phyloP scores from a whole-genome alignment of 2,113 vertebrate species.

The Tyto alba region DNA sequence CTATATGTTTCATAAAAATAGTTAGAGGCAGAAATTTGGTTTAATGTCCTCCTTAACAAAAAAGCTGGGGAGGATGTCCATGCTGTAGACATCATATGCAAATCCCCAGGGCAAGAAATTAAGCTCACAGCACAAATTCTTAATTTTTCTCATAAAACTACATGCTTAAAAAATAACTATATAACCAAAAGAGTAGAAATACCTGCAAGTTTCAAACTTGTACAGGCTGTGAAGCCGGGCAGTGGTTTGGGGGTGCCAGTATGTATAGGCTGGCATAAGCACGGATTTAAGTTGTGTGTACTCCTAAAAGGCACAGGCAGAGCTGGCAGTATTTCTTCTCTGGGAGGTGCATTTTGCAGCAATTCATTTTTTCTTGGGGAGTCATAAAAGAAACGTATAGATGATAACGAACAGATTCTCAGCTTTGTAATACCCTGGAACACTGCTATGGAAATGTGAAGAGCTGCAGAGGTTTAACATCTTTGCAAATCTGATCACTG shows the following conservation, averaged over 20 bases:
- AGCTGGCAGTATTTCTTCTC: background rate
- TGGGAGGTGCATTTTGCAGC: background rate
- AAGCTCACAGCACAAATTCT: background rate
- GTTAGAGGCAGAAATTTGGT: background rate
- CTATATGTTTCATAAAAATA: background rate
- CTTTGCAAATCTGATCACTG: background rate
- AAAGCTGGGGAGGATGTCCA: background rate
- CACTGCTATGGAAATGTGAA: background rate
- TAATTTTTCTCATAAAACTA: background rate
- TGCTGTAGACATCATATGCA: background rate
- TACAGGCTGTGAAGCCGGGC: background rate
- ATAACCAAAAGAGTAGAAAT: background rate
- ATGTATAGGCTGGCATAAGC: accelerated
- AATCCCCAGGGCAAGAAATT: background rate
- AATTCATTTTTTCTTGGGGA: background rate
- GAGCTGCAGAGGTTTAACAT: background rate
- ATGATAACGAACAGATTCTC: background rate
- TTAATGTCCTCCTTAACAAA: background rate
- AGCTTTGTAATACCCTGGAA: background rate
- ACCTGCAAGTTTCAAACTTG: background rate
- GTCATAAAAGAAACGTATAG: background rate
- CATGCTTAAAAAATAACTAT: background rate
- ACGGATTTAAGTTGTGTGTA: background rate
- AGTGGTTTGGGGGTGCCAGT: background rate
- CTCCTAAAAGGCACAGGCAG: background rate